These are phyloP conservation scores for Osedax frankpressi DNA, from an alignment of 2,888 invertebrate species.

Conservation along the genomic window DNA sequence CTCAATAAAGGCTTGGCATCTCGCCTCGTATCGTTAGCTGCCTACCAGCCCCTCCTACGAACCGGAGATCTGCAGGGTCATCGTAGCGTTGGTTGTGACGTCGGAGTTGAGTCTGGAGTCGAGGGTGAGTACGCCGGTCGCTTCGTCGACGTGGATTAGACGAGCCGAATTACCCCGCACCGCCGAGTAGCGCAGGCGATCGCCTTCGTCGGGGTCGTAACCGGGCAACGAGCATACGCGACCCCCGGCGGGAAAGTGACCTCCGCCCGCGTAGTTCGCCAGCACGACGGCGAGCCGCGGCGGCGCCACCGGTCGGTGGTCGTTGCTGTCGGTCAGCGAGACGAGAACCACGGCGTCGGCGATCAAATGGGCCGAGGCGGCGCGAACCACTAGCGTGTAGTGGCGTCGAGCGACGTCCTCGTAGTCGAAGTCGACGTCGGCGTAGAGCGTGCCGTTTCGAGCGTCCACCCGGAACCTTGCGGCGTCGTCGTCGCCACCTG, in stretches of 20 bases:
- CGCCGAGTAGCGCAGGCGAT: slow-evolving; percentile 64
- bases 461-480: slow-evolving; percentile 55
- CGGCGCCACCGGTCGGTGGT: slow-evolving; percentile 66
- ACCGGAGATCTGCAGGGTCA: slow-evolving; percentile 82
- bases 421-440: slow-evolving; percentile 56
- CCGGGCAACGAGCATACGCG: slow-evolving; percentile 69
- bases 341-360: slow-evolving; percentile 78
- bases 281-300: slow-evolving; percentile 65
- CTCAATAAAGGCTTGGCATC: too few species aligned
- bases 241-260: slow-evolving; percentile 65
- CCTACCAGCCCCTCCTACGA: too few species aligned
- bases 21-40: too few species aligned
- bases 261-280: slow-evolving; percentile 81
- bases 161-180: slow-evolving; percentile 84
- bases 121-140: slow-evolving; percentile 68
- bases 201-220: slow-evolving; percentile 72
- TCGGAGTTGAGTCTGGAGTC: slow-evolving; percentile 88
- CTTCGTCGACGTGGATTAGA: slow-evolving; percentile 67
- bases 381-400: slow-evolving; percentile 59
- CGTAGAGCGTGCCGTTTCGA: slow-evolving; percentile 21
- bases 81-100: slow-evolving; percentile 78
- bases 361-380: slow-evolving; percentile 75
- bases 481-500: slow-evolving; percentile 68
- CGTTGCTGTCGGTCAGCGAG: slow-evolving; percentile 76
- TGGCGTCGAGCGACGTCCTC: slow-evolving; percentile 74